Evolutionary conservation across 2,888 invertebrate species (phyloP), one percentile per base, ranked within the genome.

Genomic region (Anoplius nigerrimus): DNA sequence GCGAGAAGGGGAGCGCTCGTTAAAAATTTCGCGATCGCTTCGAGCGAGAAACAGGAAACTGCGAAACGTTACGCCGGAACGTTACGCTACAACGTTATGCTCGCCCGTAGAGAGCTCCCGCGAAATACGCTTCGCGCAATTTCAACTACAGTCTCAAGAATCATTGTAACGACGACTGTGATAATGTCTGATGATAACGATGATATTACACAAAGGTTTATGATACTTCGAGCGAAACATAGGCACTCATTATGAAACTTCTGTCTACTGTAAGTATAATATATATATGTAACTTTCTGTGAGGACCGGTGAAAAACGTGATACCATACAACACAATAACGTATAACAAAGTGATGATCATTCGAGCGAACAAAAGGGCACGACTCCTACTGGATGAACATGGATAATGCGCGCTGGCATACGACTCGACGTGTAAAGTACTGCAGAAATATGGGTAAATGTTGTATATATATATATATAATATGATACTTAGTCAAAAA

Each of bases 211-310:
- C 61, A 78, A 71, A 77, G 58, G 65, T n/a, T n/a, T 69, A 75
- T 63, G 68, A 71, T 75, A 60, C 72, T 69, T 78, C 73, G 75
- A 78, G 74, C 78, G 73, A 55, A 78, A 78, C 78, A 78, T 74
- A 78, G n/a, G 70, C 75, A 76, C 24, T 78, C 62, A 66, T 69
- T 27, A 69, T 71, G 76, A 76, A 74, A 71, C 60, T 56, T 69
- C 64, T 71, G 71, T n/a, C 79, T 63, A 78, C 65, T n/a, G 13
- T 42, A 55, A 55, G 22, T 55, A 55, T 34, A 34, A 18, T 13
- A 18, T 34, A 18, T 13, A 18, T 34, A 34, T 34, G 34, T 16
- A 63, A 73, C 48, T 70, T 61, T n/a, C n/a, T 56, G 64, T 76
- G 64, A 71, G 68, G 64, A 62, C 58, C 63, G 69, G 56, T 68